Base-by-base conservation (phyloP, 2,113 vertebrate genomes). In the Psammodynastes pulverulentus region DNA sequence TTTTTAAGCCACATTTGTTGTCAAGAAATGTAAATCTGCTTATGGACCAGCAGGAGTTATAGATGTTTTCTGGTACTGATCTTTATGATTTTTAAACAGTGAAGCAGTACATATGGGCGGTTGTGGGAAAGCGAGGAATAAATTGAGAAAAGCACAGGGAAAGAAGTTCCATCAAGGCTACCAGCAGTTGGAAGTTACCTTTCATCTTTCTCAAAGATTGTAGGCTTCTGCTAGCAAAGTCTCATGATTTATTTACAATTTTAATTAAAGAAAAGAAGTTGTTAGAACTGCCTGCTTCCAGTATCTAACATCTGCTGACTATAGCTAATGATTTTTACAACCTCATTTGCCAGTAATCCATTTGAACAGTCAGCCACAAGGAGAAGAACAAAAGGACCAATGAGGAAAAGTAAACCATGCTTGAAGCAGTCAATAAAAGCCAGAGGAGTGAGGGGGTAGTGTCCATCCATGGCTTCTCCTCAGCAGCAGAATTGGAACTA, bases 231-330 rank as follows among this genome's bases (percentile, higher is more conserved):
- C 94, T 95, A 96, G 94, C 86, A 94, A 91, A 92, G 91, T 2
- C 43, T 96, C 96, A 95, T 95, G 91, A 96, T 96, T 94, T 97
- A 95, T 96, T 97, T 97, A 93, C 79, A 95, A 93, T 92, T 96
- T 97, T 96, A 97, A 96, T 95, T 95, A 96, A 95, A 94, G 90
- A 52, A 95, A 96, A 95, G 17, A 95, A 95, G 92, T 94, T 92
- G 94, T 94, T 96, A 91, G 95, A 95, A 89, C 23, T 89, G 15
- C 84, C 90, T 96, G 91, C 93, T 93, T 95, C 86, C 79, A 48
- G 58, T 67, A 94, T 90, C 93, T 94, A 90, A 72, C 93, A 95
- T 96, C 87, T 95, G 90, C 62, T 87, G 0, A 90, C 90, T 1
- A 1, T 93, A 72, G 88, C 52, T 95, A 96, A 95, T 95, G 87